These are phyloP conservation scores for Caprella mutica DNA, from an alignment of 2,888 invertebrate genomes.

Conservation along the genomic window DNA sequence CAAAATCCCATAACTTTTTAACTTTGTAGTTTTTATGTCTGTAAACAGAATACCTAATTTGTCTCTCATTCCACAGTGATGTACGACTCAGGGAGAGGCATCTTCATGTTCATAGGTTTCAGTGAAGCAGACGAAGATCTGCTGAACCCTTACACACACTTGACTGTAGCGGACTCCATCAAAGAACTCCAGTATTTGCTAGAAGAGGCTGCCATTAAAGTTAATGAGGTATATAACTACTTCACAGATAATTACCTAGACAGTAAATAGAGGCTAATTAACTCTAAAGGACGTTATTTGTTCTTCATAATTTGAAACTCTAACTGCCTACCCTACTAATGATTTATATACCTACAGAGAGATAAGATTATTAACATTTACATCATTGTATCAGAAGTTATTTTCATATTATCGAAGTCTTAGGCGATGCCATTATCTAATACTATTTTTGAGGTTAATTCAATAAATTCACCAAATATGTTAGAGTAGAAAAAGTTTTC, in stretches of 20 bases:
- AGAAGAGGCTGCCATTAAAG: constrained; percentile 9
- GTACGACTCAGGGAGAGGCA: constrained; percentile 24
- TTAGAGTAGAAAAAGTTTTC: too few relatives aligned
- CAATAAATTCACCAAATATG: too few relatives aligned
- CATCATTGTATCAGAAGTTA: too few relatives aligned
- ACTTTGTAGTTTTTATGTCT: not conserved
- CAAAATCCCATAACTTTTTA: not conserved
- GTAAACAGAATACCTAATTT: not conserved
- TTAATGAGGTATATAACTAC: constrained; percentile 19
- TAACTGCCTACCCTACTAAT: not conserved
- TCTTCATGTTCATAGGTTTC: constrained; percentile 36
- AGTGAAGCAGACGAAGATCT: constrained; percentile 35
- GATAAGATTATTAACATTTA: too few relatives aligned
- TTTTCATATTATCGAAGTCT: too few relatives aligned
- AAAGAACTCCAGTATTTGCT: constrained; percentile 17
- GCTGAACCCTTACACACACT: constrained; percentile 31
- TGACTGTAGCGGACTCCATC: constrained; percentile 39
- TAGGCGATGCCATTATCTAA: too few relatives aligned
- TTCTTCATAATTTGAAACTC: not conserved
- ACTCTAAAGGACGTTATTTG: not conserved
- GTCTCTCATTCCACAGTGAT: not conserved
- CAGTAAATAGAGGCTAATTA: not conserved
- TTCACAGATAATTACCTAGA: not conserved
- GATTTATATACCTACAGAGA: too few relatives aligned
- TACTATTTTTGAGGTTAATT: too few relatives aligned